Percentiles rank a stretch among this genome's conserved stretches.
Evolutionary conservation across 2,113 vertebrate genomes (phyloP).

Genomic region (Eubucco bourcierii): DNA sequence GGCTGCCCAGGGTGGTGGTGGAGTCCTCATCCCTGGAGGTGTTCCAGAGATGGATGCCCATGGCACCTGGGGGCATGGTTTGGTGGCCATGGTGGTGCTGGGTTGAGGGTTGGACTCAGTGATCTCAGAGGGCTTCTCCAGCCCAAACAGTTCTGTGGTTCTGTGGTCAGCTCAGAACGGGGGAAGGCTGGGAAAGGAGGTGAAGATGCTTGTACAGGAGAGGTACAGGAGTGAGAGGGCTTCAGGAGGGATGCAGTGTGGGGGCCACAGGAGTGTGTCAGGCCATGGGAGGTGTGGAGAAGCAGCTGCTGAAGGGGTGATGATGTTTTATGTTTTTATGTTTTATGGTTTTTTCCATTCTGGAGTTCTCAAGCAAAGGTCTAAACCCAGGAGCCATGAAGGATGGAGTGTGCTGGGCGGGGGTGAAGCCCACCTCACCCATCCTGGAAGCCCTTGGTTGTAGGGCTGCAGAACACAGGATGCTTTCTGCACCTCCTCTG

Average conservation of each 20-base stretch:
- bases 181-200: conserved; percentile 25
- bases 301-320: neutral
- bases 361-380: neutral
- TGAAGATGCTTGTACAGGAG: neutral
- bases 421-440: neutral
- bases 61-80: too few relatives aligned
- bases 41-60: too few relatives aligned
- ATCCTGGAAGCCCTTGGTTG: neutral
- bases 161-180: neutral
- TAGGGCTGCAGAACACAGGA: neutral
- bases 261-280: neutral
- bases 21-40: too few relatives aligned
- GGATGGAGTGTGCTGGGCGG: neutral
- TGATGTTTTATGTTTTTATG: neutral
- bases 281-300: neutral
- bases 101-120: too few relatives aligned
- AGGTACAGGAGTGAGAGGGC: neutral
- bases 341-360: neutral
- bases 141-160: too few relatives aligned
- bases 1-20: too few relatives aligned
- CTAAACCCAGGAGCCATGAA: fast-evolving
- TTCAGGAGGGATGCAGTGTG: neutral
- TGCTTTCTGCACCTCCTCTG: neutral
- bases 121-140: too few relatives aligned
- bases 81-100: too few relatives aligned